phyloP scores from a whole-genome alignment of 2,797 vertebrate species.

The Tapera naevia region DNA sequence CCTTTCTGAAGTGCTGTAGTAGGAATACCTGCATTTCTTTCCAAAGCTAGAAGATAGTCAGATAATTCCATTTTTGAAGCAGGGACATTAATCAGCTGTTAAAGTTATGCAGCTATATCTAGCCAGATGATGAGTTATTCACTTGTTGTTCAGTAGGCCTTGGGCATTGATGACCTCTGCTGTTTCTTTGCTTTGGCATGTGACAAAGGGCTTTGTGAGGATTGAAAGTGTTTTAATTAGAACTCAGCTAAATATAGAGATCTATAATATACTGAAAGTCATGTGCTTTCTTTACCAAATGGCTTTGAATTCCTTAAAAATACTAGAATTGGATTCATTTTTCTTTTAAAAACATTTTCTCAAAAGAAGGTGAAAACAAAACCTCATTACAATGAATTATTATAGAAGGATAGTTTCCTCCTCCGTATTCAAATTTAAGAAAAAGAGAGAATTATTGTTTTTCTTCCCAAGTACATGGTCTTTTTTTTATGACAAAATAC shows the following conservation, averaged over 20 bases:
- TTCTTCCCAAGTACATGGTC: background rate
- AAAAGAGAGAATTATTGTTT: background rate
- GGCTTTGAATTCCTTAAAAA: background rate
- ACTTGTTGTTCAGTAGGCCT: background rate
- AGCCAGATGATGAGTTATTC: background rate
- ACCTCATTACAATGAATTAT: background rate
- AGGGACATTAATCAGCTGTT: background rate
- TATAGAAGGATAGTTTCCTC: background rate
- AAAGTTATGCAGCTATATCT: background rate
- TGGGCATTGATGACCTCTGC: fast-evolving
- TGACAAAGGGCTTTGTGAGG: background rate
- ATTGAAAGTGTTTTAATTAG: background rate
- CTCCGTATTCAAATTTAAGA: background rate
- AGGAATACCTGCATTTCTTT: background rate
- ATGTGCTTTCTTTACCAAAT: background rate
- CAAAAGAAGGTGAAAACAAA: background rate
- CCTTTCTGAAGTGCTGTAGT: background rate
- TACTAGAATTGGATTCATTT: background rate
- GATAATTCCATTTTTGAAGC: background rate
- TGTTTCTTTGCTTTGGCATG: background rate
- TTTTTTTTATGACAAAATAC: background rate
- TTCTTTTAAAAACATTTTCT: background rate
- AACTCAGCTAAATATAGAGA: background rate
- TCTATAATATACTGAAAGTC: background rate
- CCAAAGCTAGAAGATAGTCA: background rate